Conservation (phyloP, 2,888 invertebrate genomes). For the Drosophila tripunctata region DNA sequence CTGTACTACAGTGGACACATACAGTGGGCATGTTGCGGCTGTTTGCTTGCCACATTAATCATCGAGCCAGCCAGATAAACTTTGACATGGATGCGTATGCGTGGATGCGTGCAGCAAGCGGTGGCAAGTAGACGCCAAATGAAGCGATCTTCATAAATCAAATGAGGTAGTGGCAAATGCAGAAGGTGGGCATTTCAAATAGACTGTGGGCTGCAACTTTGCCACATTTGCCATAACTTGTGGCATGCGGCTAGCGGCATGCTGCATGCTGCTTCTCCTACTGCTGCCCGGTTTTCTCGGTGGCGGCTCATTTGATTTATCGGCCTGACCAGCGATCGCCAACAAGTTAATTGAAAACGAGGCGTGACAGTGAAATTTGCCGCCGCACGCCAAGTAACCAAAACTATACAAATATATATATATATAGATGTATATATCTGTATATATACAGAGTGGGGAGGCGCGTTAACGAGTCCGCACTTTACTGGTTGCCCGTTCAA, state of each 20-base stretch:
- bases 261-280: neutral
- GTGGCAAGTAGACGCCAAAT: constrained; percentile 50
- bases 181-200: constrained; percentile 2
- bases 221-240: neutral
- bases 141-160: constrained; percentile 78
- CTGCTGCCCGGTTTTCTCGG: too few species aligned
- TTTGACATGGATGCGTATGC: constrained; percentile 74
- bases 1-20: neutral
- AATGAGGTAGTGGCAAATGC: constrained; percentile 20
- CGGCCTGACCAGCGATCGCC: constrained; percentile 64
- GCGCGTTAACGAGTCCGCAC: constrained; percentile 12
- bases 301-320: constrained; percentile 69
- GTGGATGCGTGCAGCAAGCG: constrained; percentile 47
- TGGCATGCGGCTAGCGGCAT: constrained; percentile 7
- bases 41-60: constrained; percentile 50
- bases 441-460: neutral
- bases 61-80: constrained; percentile 62
- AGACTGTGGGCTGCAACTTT: constrained; percentile 6
- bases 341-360: constrained; percentile 77
- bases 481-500: constrained; percentile 43
- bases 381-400: constrained; percentile 64
- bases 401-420: neutral
- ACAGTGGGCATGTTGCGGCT: constrained; percentile 20
- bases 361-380: constrained; percentile 80
- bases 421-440: neutral